Conservation (phyloP, 2,888 invertebrate genomes). For the Drosophila rellima region DNA sequence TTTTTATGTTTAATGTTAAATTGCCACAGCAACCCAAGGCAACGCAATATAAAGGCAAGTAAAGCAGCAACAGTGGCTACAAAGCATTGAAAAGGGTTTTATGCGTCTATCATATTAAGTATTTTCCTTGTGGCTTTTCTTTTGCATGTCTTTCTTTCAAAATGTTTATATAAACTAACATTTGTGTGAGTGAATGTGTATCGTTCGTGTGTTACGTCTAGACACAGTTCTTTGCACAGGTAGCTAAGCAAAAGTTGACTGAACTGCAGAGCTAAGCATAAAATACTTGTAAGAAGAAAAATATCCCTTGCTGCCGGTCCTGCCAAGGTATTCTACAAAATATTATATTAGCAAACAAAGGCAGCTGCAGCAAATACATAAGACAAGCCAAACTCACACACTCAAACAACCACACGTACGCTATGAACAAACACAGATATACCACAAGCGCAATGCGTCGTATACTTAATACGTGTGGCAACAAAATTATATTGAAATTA, state of each 20-base stretch:
- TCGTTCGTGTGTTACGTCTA: slow-evolving; percentile 50
- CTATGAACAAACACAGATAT: slow-evolving; percentile 33
- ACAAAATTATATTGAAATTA: slow-evolving; percentile 75
- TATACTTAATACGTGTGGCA: slow-evolving; percentile 55
- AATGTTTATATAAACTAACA: slow-evolving; percentile 6
- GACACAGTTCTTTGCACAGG: slow-evolving; percentile 63
- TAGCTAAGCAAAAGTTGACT: slow-evolving; percentile 69
- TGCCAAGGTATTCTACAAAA: slow-evolving; percentile 62
- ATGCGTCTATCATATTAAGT: slow-evolving; percentile 68
- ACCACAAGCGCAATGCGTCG: slow-evolving; percentile 71
- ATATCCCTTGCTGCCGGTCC: slow-evolving; percentile 21
- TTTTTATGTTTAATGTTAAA: slow-evolving; percentile 70
- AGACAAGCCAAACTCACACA: slow-evolving; percentile 25
- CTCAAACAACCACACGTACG: slow-evolving; percentile 2
- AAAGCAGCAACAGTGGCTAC: slow-evolving; percentile 30
- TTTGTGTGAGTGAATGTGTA: slow-evolving; percentile 14
- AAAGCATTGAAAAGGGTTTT: slow-evolving; percentile 59
- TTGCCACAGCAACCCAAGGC: slow-evolving; percentile 62
- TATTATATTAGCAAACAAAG: slow-evolving; percentile 77
- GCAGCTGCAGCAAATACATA: slow-evolving; percentile 62
- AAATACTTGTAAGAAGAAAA: slow-evolving; percentile 46
- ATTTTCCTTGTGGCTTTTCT: slow-evolving; percentile 36
- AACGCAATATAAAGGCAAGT: slow-evolving; percentile 21
- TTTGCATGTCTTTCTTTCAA: slow-evolving; percentile 17
- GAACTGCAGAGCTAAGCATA: slow-evolving; percentile 62